Evolutionary conservation across 2,113 vertebrate species (phyloP).

Genomic region (Pandion haliaetus): DNA sequence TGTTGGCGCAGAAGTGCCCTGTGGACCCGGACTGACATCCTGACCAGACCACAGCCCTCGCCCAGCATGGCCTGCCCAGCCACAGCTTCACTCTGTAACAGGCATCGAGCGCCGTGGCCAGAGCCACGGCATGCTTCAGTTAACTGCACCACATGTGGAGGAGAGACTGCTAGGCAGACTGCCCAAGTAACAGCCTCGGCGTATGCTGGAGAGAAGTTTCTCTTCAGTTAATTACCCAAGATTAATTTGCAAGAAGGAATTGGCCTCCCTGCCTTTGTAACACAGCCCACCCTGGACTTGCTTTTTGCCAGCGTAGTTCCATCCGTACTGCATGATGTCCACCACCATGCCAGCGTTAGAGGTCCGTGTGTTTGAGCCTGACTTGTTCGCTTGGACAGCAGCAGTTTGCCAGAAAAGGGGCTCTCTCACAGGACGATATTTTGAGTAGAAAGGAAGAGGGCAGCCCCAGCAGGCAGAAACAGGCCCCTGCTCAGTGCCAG

Average conservation of each 20-base stretch:
- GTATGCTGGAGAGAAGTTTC: background rate
- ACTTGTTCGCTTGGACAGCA: background rate
- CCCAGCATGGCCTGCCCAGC: background rate
- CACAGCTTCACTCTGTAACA: background rate
- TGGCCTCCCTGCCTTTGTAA: background rate
- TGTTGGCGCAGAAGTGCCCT: background rate
- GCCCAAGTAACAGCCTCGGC: background rate
- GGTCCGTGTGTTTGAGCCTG: rapidly evolving
- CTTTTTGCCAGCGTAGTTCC: rapidly evolving
- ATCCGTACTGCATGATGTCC: rapidly evolving
- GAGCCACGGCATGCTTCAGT: rapidly evolving
- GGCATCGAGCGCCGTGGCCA: rapidly evolving
- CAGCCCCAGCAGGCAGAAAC: background rate
- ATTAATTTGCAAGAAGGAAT: background rate
- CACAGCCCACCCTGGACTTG: rapidly evolving
- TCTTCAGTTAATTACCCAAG: background rate
- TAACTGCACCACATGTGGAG: rapidly evolving
- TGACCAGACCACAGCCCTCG: rapidly evolving
- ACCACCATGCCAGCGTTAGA: rapidly evolving
- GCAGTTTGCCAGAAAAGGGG: rapidly evolving
- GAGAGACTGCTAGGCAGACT: background rate
- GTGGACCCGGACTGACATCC: rapidly evolving
- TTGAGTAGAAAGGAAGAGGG: background rate
- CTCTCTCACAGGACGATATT: rapidly evolving
- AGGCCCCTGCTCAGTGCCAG: rapidly evolving